Base-by-base conservation (phyloP, 2,888 invertebrate species). In the Acholoe squamosa region DNA sequence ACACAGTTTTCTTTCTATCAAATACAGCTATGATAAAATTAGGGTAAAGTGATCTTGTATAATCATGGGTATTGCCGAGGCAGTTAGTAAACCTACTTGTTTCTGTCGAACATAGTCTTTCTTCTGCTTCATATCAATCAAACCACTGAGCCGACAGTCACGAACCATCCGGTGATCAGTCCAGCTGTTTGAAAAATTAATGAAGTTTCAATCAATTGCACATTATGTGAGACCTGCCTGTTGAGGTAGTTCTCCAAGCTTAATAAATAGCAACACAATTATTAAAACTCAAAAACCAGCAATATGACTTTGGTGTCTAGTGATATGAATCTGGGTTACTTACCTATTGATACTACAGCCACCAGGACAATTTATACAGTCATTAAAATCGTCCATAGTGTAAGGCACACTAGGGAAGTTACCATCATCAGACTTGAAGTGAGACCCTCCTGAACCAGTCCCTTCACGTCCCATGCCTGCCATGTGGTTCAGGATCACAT, bases 401-500 rank as follows among this genome's bases (percentile, higher is more conserved):
- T 93, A 96, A 0, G 96, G 95, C 0, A 96, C 95, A 0, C 94
- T 95, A 1, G 96, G 95, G 92, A 95, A 96, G 25, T 84, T 43
- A 14, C 93, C 93, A 28, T 71, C 52, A n/a, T 91, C 92, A 7
- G 94, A 94, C 88, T 95, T 94, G 92, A 94, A 96, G 67, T 90
- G 90, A 91, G 93, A 91, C 51, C 97, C 97, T 0, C 96, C 97
- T 0, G 97, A 97, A 0, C 98, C 98, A 0, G 96, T 96, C 14
- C 96, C 94, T 0, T 96, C 97, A 0, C 97, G 96, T 0, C 96
- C 97, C 0, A 97, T 97, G 0, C 96, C 97, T 0, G 97, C 97
- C 98, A 98, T 98, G 95, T 98, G 98, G 95, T 98, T 98, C 91
- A 98, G 96, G 25, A 98, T 97, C 0, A 97, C 97, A 94, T 98